Evolutionary conservation across 1,140 invertebrate species (phyloP).

Genomic region (Pseudoatta argentina): DNA sequence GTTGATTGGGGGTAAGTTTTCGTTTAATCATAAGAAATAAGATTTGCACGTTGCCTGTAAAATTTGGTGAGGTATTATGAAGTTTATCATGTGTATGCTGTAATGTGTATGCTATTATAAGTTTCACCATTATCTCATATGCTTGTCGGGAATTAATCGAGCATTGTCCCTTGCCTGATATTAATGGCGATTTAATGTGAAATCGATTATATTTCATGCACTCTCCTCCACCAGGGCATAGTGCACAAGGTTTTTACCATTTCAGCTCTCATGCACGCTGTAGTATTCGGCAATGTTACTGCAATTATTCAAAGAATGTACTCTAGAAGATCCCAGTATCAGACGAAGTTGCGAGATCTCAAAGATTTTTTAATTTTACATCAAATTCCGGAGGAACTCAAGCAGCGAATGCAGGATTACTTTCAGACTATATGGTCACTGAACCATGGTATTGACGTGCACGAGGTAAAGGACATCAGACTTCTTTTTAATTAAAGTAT

Average conservation of each 20-base stretch:
- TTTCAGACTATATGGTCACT: slow-evolving; percentile 99
- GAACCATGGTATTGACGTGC: slow-evolving; percentile 99
- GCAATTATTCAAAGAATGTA: slow-evolving; percentile 99
- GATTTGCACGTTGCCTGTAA: background rate
- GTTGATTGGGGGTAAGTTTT: slow-evolving; percentile 95
- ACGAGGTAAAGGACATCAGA: slow-evolving; percentile 90
- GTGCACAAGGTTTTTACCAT: slow-evolving; percentile 66
- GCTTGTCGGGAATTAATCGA: slow-evolving; percentile 17
- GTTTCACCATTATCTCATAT: slow-evolving; percentile 11
- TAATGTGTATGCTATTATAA: too few relatives aligned
- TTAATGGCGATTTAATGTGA: background rate
- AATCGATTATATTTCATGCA: slow-evolving; percentile 25
- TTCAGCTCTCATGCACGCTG: slow-evolving; percentile 98
- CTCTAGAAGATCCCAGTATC: slow-evolving; percentile 97
- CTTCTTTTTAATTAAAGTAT: slow-evolving; percentile 13
- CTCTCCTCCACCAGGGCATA: background rate
- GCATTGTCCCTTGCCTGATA: background rate
- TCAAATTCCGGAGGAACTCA: slow-evolving; percentile 97
- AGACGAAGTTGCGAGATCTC: slow-evolving; percentile 97
- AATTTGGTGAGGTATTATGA: slow-evolving; percentile 8
- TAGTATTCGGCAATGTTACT: slow-evolving; percentile 99
- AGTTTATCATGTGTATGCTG: background rate
- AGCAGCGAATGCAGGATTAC: slow-evolving; percentile 99
- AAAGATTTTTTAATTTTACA: slow-evolving; percentile 99
- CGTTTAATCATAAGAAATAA: background rate